Percentiles rank a stretch among this genome's conserved stretches.
phyloP scores from a whole-genome alignment of 2,888 invertebrate genomes.

The Drosophila meridionalis region DNA sequence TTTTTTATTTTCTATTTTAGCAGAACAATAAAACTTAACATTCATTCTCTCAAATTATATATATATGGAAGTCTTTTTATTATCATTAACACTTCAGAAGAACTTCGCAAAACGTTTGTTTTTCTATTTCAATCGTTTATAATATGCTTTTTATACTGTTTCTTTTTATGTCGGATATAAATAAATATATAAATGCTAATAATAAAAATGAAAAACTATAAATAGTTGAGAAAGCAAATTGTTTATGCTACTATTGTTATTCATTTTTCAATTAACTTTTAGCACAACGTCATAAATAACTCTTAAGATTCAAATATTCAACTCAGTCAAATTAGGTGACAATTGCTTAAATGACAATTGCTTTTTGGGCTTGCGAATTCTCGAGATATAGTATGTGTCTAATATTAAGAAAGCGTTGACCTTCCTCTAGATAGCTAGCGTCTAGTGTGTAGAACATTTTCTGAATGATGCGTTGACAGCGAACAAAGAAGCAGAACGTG shows the following conservation, averaged over 20 bases:
- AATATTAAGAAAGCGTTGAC: constrained; percentile 45
- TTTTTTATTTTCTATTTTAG: neutral
- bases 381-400: constrained; percentile 1
- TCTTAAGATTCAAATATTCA: constrained; percentile 2
- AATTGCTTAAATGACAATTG: constrained; percentile 38
- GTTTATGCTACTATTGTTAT: constrained; percentile 8
- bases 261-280: constrained; percentile 9
- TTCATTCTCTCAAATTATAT: neutral
- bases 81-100: neutral
- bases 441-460: constrained; percentile 2
- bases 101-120: neutral
- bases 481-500: neutral
- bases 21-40: neutral
- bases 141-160: neutral
- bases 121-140: neutral
- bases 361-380: neutral
- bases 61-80: no score
- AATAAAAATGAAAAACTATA: neutral
- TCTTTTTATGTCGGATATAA: neutral
- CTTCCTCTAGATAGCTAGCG: constrained; percentile 43
- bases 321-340: constrained; percentile 30
- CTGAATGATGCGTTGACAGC: constrained; percentile 35
- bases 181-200: constrained; percentile 23
- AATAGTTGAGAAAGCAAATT: constrained; percentile 12
- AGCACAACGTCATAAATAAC: neutral